Evolutionary conservation across 2,888 invertebrate species (phyloP).

Genomic region (Aspidapion aeneum): DNA sequence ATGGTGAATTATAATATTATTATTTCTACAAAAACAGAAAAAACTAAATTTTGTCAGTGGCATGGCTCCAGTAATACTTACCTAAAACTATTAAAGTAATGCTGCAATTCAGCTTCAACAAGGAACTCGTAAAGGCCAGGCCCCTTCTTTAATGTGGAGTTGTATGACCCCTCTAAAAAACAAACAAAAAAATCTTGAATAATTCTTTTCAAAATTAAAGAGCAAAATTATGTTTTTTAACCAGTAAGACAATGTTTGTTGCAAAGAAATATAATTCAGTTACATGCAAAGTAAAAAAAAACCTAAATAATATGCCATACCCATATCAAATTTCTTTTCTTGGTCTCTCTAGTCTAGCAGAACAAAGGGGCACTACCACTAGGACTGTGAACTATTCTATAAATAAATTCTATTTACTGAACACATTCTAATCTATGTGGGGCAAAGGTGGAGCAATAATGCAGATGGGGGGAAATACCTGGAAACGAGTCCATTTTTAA

Average conservation of each 20-base stretch:
- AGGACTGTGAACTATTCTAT: no score
- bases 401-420: not conserved
- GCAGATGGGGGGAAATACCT: not conserved
- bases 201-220: not conserved
- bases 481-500: not conserved
- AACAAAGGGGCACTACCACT: not conserved
- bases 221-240: not conserved
- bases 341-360: not conserved
- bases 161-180: constrained; percentile 40
- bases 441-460: no score
- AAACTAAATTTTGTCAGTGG: no score
- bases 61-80: constrained; percentile 48
- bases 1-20: no score
- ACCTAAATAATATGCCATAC: not conserved
- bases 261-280: not conserved
- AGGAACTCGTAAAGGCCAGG: constrained; percentile 85
- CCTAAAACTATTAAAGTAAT: constrained; percentile 81
- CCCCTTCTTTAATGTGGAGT: constrained; percentile 49
- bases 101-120: constrained; percentile 89
- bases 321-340: not conserved
- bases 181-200: not conserved
- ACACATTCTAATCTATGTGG: not conserved
- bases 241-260: not conserved
- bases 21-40: no score
- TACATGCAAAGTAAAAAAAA: not conserved